A percentile compares a stretch with the other conserved stretches of the same genome.
Evolutionary conservation across 2,888 invertebrate species (phyloP).

Genomic region (Julus scandinavius): DNA sequence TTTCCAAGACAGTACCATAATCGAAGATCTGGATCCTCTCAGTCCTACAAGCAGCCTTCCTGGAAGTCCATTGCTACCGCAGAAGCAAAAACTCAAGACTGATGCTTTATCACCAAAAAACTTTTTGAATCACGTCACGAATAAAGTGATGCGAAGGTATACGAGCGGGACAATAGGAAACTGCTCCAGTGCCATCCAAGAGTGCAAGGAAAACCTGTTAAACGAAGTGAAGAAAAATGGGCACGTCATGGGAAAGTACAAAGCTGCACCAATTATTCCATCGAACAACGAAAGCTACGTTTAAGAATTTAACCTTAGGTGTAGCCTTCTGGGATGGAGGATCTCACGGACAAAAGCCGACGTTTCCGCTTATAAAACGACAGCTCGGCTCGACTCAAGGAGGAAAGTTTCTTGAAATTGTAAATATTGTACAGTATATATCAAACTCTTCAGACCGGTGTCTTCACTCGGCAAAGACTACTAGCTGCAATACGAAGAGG

Average conservation of each 20-base stretch:
- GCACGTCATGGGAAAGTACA: conserved; percentile 64
- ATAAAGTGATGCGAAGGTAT: conserved; percentile 44
- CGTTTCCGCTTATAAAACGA: not conserved
- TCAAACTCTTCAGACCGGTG: not conserved
- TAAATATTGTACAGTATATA: not conserved
- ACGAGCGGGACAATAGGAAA: conserved; percentile 59
- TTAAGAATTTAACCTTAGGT: not conserved
- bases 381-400: not conserved
- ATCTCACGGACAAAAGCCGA: not conserved
- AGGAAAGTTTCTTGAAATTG: not conserved
- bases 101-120: not conserved
- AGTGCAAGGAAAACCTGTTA: conserved; percentile 60
- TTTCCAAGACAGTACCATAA: not conserved
- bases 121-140: not conserved
- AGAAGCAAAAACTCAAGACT: not conserved
- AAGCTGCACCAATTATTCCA: conserved; percentile 73
- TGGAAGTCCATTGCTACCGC: conserved; percentile 51
- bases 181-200: conserved; percentile 60
- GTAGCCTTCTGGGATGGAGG: not conserved
- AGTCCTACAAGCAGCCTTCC: conserved; percentile 54
- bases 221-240: conserved; percentile 59
- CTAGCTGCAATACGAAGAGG: not conserved
- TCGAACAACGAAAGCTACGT: conserved; percentile 55
- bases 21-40: conserved; percentile 8
- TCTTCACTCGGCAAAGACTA: not conserved